Base-by-base conservation (phyloP, 1,140 invertebrate genomes). In the Stegodyphus mimosarum region DNA sequence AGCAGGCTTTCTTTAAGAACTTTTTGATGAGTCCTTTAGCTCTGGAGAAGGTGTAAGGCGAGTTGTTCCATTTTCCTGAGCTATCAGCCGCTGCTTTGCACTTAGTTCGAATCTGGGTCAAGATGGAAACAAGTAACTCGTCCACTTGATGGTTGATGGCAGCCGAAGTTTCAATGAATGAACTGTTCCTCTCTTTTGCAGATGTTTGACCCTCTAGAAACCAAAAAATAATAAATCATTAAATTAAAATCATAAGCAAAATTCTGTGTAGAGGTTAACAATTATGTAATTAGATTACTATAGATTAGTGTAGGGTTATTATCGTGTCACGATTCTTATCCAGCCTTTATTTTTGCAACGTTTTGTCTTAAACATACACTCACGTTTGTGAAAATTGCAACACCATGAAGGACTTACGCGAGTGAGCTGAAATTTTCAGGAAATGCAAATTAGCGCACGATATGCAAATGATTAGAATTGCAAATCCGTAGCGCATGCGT, bases 121-220 rank as follows among this genome's bases (percentile, higher is more conserved):
- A 91, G 86, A 95, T 93, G 0, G 95, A 95, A 6, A 95, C 94
- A 9, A 96, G 90, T 0, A 96, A 91, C 87, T 96, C 94, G 88
- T 96, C 95, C 5, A 96, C 94, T 88, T 96, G 94, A 88, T 95
- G 94, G 85, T 95, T 94, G 50, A 96, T 90, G 0, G 94, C 94
- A 6, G 94, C 94, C 0, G 95, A 96, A 0, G 95, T 95, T 89
- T 96, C 95, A 87, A 96, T 95, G 89, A 95, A 95, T 88, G 95
- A 95, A 88, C 94, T 95, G 51, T 93, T 92, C 87, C 94, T 93
- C 17, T 92, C 93, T 86, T 92, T 93, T 33, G 94, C 94, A 64
- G 95, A 89, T 85, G 92, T 91, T 85, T 93, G 92, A 6, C 94
- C 94, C 87, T 94, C 94, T 95, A 33, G 88, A 90, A 81, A 87